Percentiles rank a stretch among this genome's conserved stretches.
phyloP scores from a whole-genome alignment of 1,140 invertebrate species.

The Drosophila melanica region DNA sequence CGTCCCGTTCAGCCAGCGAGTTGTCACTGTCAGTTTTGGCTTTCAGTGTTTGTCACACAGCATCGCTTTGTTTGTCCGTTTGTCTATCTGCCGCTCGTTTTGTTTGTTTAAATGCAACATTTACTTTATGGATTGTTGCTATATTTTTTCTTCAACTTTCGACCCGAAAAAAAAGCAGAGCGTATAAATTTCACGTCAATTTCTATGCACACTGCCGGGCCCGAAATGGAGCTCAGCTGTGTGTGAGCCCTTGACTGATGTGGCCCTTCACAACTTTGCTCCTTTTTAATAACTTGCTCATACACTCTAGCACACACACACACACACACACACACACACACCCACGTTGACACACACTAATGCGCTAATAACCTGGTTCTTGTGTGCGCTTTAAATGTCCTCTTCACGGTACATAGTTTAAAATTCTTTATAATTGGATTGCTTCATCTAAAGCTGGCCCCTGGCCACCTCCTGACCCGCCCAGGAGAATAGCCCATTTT shows the following conservation, averaged over 20 bases:
- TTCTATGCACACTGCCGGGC: conserved; percentile 55
- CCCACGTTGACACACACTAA: conserved; percentile 41
- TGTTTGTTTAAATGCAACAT: conserved; percentile 81
- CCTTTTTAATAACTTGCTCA: conserved; percentile 76
- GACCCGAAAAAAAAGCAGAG: conserved; percentile 69
- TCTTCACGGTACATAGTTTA: conserved; percentile 80
- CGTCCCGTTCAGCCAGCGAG: conserved; percentile 68
- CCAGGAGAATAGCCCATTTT: conserved; percentile 55
- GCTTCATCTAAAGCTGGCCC: conserved; percentile 63
- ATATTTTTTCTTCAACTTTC: conserved; percentile 81
- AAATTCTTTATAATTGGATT: conserved; percentile 82
- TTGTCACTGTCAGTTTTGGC: conserved; percentile 81
- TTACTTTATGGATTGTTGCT: conserved; percentile 82
- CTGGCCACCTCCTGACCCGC: conserved; percentile 10
- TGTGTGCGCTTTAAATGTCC: conserved; percentile 71
- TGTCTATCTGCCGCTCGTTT: conserved; percentile 45
- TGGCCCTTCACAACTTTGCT: conserved; percentile 74
- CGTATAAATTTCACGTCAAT: conserved; percentile 80
- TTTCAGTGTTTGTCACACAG: conserved; percentile 77
- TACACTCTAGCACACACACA: conserved; percentile 40
- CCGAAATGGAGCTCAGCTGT: conserved; percentile 61
- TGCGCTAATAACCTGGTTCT: conserved; percentile 75
- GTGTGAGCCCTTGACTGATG: conserved; percentile 77
- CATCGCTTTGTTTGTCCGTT: conserved; percentile 19
- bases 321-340: conserved; percentile 14